Evolutionary conservation across 1,140 invertebrate species (phyloP), one percentile per base, ranked within the genome.

Genomic region (Lordiphosa collinella): DNA sequence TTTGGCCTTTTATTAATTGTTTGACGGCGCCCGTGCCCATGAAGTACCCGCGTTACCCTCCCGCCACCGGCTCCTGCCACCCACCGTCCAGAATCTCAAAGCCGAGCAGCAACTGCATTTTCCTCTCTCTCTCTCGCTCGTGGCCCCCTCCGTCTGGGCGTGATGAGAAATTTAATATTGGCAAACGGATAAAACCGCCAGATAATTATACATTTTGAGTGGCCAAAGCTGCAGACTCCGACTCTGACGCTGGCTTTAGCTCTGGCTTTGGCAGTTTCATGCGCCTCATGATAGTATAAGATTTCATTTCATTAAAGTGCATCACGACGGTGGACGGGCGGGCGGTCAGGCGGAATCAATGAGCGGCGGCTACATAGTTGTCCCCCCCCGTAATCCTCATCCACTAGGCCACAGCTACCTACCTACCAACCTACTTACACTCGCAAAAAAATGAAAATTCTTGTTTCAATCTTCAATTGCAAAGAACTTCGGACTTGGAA

Each of bases 121-220:
- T 55, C 53, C 62, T 61, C 43, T 40, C 62, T 50, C 35, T 38
- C 18, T 10, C 18, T 2, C 14, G 4, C 25, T 22, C 3, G 22
- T 44, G 22, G 41, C 16, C 29, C 38, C 52, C 62, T 53, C 48
- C 40, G 58, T 78, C 78, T 76, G 78, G 78, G 78, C 78, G 78
- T 84, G 78, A 84, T 84, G 78, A 84, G 78, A 84, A 84, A 84
- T 84, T 84, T 84, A 84, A 84, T 84, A 84, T 84, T 84, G 78
- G 78, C 78, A 84, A 84, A 84, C 78, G 78, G 78, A 84, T 84
- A 84, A 84, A 84, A 84, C 78, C 78, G 63, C 78, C 78, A 84
- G 78, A 84, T 84, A 84, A 84, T 84, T 84, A 84, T 84, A 84
- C 76, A 84, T 84, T 84, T 84, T 78, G 78, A 84, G 78, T 78